Conservation (phyloP, 1,140 invertebrate species). For the Drosophila albomicans region DNA sequence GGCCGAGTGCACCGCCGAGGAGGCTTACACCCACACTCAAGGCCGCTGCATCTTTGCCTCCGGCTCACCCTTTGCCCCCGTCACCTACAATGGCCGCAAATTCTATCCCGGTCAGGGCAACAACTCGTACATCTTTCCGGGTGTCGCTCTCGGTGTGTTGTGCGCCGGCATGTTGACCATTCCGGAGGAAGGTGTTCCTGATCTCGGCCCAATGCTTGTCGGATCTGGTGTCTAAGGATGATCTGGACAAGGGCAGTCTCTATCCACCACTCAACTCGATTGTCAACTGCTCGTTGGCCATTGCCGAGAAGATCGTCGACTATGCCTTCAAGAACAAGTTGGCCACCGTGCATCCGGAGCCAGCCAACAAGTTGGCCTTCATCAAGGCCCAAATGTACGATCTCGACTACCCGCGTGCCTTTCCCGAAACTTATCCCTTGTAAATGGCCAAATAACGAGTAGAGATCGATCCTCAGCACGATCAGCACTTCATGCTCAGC, state of each 20-base stretch:
- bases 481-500: background rate
- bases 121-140: constrained; percentile 98
- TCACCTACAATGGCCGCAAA: constrained; percentile 91
- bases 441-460: constrained; percentile 34
- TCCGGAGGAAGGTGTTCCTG: constrained; percentile 94
- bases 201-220: constrained; percentile 94
- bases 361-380: constrained; percentile 90
- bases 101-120: constrained; percentile 97
- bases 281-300: constrained; percentile 93
- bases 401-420: constrained; percentile 88
- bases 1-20: constrained; percentile 98
- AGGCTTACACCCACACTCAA: constrained; percentile 94
- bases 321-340: constrained; percentile 95
- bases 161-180: constrained; percentile 93
- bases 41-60: constrained; percentile 93
- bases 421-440: constrained; percentile 86
- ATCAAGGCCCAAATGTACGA: constrained; percentile 94
- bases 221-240: constrained; percentile 92
- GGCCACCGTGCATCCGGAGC: constrained; percentile 92
- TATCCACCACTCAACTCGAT: constrained; percentile 97
- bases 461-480: background rate
- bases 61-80: constrained; percentile 95
- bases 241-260: constrained; percentile 94
- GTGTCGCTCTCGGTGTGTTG: constrained; percentile 94
- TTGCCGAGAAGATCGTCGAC: constrained; percentile 93